Evolutionary conservation across 1,140 invertebrate species (phyloP), one percentile per base, ranked within the genome.

Genomic region (Philopotamus ludificatus): DNA sequence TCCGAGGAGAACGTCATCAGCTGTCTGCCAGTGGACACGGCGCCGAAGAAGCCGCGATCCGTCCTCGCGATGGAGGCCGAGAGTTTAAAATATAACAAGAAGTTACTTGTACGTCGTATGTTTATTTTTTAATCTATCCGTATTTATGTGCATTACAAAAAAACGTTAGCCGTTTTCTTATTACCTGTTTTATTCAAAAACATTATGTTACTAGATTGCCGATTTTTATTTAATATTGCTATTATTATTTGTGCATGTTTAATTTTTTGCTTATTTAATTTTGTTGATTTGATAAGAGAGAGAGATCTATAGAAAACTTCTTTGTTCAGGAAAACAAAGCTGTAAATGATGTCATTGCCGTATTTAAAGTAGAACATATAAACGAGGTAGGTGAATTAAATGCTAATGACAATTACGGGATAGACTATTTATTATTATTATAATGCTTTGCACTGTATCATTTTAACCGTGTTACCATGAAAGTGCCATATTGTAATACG

Each of bases 1-100:
- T 85, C 87, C 3, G 89, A 85, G 9, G 90, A 94, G 72, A 87
- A 92, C 74, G 79, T 87, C 53, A 95, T 97, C 28, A 86, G 87
- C 67, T 97, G 95, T 74, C 77, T 87, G 42, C 85, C 94, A 12
- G 64, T 90, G 0, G 85, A 84, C 1, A 85, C 82, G 15, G 82
- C 89, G 1, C 87, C 88, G 0, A 86, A 84, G 54, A 89, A 89
- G 76, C 95, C 95, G 0, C 80, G 83, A 60, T 86, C 85, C 69
- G 80, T 95, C 55, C 73, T 88, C 15, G 82, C 86, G 59, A 80
- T 91, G 73, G 89, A 93, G 78, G 75, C 84, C 7, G 89, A 90
- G 72, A 89, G 86, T 72, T 75, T 87, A 28, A 88, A 86, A 78
- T 80, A 47, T 25, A 47, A 85, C 71, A 82, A 86, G 68, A 85